phyloP scores from a whole-genome alignment of 1,140 invertebrate species.

The Hermatobates lingyangjiaoensis region DNA sequence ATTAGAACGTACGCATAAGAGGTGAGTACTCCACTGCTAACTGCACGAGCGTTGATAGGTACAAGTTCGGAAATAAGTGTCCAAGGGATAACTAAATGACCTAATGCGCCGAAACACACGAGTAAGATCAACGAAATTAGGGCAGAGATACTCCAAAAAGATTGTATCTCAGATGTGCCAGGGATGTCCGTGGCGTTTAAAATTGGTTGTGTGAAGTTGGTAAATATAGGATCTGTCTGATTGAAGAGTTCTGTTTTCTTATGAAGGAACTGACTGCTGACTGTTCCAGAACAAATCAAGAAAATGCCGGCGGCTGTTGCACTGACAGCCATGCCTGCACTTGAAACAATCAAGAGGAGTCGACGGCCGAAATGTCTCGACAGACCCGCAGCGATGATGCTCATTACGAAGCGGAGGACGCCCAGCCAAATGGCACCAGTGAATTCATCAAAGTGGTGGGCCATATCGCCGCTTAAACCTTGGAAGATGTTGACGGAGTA shows the following conservation, averaged over 20 bases:
- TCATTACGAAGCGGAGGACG: constrained; percentile 29
- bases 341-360: constrained; percentile 29
- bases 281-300: background rate
- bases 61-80: constrained; percentile 31
- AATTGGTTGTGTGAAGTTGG: too few species aligned
- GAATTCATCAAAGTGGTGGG: constrained; percentile 27
- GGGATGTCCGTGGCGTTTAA: background rate
- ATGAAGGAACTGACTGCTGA: background rate
- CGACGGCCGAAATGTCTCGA: constrained; percentile 33
- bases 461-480: too few species aligned
- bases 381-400: constrained; percentile 26
- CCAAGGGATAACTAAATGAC: constrained; percentile 41
- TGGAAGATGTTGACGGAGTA: constrained; percentile 41
- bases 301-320: constrained; percentile 4
- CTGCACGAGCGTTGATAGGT: constrained; percentile 25
- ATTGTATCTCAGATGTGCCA: background rate
- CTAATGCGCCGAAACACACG: constrained; percentile 32
- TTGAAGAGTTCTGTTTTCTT: background rate
- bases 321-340: constrained; percentile 29
- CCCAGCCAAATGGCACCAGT: constrained; percentile 30
- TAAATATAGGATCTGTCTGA: background rate
- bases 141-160: background rate
- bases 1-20: constrained; percentile 39
- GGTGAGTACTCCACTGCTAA: constrained; percentile 32
- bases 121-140: constrained; percentile 26